phyloP scores from a whole-genome alignment of 2,113 vertebrate species.

The Nycticorax nycticorax region DNA sequence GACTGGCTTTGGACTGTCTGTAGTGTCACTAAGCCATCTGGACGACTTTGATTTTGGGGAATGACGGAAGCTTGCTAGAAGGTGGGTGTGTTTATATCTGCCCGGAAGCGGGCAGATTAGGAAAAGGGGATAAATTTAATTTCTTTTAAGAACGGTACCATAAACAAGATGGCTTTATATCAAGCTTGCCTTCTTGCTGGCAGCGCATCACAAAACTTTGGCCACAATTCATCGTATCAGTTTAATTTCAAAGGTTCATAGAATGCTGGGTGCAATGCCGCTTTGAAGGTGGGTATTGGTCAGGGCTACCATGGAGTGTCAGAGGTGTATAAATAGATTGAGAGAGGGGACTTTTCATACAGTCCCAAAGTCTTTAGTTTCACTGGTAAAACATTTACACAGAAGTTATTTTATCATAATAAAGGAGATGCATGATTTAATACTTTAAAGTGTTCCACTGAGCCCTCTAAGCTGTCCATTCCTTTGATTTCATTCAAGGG shows the following conservation, averaged over 20 bases:
- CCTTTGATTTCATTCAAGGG: slow-evolving; percentile 44
- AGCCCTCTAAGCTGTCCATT: slow-evolving; percentile 24
- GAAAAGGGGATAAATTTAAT: not conserved
- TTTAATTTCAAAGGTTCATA: not conserved
- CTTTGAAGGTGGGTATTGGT: slow-evolving; percentile 15
- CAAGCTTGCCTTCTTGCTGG: not conserved
- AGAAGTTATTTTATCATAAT: slow-evolving; percentile 46
- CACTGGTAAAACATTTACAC: slow-evolving; percentile 23
- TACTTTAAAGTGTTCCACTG: slow-evolving; percentile 20
- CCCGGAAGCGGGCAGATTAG: fast-evolving
- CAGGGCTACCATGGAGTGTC: not conserved
- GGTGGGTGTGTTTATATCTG: not conserved
- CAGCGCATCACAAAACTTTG: not conserved
- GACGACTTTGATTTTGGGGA: not conserved
- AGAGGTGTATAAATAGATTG: not conserved
- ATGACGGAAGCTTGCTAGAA: not conserved
- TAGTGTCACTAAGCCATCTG: not conserved
- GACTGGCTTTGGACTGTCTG: not conserved
- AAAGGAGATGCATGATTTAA: slow-evolving; percentile 54
- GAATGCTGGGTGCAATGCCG: not conserved
- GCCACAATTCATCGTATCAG: not conserved
- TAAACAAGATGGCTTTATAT: not conserved
- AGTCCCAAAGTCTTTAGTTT: not conserved
- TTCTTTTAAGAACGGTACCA: not conserved
- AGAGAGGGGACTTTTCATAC: not conserved